phyloP scores from a whole-genome alignment of 1,140 invertebrate genomes.

The Tetragonula clypearis region DNA sequence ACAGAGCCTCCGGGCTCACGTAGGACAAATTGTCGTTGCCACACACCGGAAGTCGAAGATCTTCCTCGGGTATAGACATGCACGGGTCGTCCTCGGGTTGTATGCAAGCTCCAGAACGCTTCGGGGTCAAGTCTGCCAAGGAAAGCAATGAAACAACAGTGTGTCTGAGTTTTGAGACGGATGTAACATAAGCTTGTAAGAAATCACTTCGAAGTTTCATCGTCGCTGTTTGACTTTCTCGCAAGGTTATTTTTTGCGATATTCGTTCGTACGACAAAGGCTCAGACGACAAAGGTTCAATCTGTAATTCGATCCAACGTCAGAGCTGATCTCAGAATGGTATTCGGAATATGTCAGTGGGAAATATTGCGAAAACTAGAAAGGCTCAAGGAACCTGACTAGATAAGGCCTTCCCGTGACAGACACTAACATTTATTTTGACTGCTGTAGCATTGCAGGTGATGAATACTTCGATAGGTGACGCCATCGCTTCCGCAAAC shows the following conservation, averaged over 20 bases:
- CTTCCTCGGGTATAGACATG: constrained; percentile 54
- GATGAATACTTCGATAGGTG: constrained; percentile 70
- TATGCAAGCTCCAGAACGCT: constrained; percentile 67
- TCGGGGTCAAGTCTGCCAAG: constrained; percentile 65
- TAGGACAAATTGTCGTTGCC: constrained; percentile 67
- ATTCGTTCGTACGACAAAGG: no score
- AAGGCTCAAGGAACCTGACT: background rate
- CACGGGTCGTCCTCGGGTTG: constrained; percentile 68
- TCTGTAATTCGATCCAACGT: no score
- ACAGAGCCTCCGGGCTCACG: constrained; percentile 68
- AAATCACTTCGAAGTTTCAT: no score
- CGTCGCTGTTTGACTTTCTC: no score
- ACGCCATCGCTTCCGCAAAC: constrained; percentile 74
- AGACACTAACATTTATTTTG: constrained; percentile 69
- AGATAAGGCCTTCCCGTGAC: background rate
- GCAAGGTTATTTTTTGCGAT: no score
- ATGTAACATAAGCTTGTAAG: no score
- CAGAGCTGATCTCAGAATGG: no score
- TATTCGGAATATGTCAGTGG: no score
- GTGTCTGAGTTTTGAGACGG: background rate
- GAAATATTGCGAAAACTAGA: no score
- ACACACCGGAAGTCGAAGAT: constrained; percentile 64
- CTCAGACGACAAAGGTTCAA: no score
- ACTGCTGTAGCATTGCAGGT: constrained; percentile 69
- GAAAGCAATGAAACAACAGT: background rate